phyloP scores from a whole-genome alignment of 1,140 invertebrate genomes.

The Nomia melanderi region DNA sequence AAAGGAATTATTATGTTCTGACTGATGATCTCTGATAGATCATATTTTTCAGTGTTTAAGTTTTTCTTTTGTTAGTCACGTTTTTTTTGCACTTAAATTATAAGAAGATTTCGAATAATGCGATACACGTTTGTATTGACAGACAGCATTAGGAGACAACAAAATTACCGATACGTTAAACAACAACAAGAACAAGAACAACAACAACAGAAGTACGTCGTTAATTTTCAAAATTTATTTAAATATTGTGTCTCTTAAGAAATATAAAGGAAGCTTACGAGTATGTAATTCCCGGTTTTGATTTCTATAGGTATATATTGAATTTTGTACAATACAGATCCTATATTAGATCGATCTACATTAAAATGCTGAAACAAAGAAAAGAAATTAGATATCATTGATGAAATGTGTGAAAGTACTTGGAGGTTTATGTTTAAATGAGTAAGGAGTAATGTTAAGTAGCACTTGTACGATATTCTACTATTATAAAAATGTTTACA shows the following conservation, averaged over 20 bases:
- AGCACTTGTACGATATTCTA: constrained; percentile 50
- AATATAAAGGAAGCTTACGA: constrained; percentile 13
- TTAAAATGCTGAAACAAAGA: constrained; percentile 14
- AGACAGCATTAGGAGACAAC: constrained; percentile 26
- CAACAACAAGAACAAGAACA: too few relatives aligned
- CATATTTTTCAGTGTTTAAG: constrained; percentile 48
- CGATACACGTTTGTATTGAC: constrained; percentile 36
- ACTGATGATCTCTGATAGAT: constrained; percentile 57
- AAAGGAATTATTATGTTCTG: constrained; percentile 55
- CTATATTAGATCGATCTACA: constrained; percentile 8
- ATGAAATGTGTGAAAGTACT: constrained; percentile 32
- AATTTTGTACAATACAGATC: constrained; percentile 47
- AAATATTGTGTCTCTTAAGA: constrained; percentile 31
- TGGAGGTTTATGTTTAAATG: constrained; percentile 47
- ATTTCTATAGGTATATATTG: constrained; percentile 40
- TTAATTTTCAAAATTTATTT: constrained; percentile 29
- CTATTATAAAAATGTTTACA: constrained; percentile 20
- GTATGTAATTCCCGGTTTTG: constrained; percentile 33
- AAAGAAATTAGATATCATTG: constrained; percentile 4
- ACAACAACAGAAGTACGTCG: constrained; percentile 13
- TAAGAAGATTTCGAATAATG: constrained; percentile 23
- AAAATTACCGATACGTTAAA: constrained; percentile 32
- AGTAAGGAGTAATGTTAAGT: constrained; percentile 32
- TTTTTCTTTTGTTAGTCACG: constrained; percentile 33
- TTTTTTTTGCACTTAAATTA: constrained; percentile 19